A percentile compares a stretch with the other conserved stretches of the same genome.
Evolutionary conservation across 2,888 invertebrate genomes (phyloP).

Genomic region (Brachyopa scutellaris): DNA sequence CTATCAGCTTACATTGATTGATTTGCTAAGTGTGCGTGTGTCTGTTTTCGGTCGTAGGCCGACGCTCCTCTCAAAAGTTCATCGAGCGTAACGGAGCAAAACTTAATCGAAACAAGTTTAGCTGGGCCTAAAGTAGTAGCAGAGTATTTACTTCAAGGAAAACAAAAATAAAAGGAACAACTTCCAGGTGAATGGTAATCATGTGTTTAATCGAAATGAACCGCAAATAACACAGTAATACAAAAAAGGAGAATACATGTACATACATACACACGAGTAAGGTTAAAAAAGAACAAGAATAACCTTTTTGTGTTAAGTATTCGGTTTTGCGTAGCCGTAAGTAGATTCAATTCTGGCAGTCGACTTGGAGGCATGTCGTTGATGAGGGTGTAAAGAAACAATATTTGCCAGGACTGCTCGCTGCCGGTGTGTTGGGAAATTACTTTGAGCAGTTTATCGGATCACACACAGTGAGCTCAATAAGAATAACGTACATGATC

Average conservation of each 20-base stretch:
- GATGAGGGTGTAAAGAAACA: slow-evolving; percentile 36
- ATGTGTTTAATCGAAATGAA: slow-evolving; percentile 46
- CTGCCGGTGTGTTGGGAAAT: slow-evolving; percentile 33
- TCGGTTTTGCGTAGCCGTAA: background rate
- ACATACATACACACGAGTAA: too few species aligned
- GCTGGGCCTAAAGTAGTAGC: background rate
- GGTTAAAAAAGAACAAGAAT: slow-evolving; percentile 10
- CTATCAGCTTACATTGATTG: background rate
- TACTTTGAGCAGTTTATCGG: slow-evolving; percentile 48
- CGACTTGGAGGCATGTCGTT: background rate
- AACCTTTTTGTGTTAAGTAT: slow-evolving; percentile 5
- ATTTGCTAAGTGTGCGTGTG: background rate
- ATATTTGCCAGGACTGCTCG: slow-evolving; percentile 10
- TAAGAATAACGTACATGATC: slow-evolving; percentile 2
- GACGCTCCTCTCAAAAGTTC: background rate
- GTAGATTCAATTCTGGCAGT: slow-evolving; percentile 11
- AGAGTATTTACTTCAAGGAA: too few species aligned
- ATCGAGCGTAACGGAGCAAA: slow-evolving; percentile 33
- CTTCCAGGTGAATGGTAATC: slow-evolving; percentile 43
- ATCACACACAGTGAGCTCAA: slow-evolving; percentile 3
- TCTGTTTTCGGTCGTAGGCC: background rate
- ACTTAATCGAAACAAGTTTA: slow-evolving; percentile 33
- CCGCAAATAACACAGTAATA: slow-evolving; percentile 30
- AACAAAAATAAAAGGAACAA: too few species aligned
- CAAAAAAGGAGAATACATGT: background rate